A percentile compares a stretch with the other conserved stretches of the same genome.
Conservation (phyloP, 1,140 invertebrate species). For the Muscidifurax raptorellus region DNA sequence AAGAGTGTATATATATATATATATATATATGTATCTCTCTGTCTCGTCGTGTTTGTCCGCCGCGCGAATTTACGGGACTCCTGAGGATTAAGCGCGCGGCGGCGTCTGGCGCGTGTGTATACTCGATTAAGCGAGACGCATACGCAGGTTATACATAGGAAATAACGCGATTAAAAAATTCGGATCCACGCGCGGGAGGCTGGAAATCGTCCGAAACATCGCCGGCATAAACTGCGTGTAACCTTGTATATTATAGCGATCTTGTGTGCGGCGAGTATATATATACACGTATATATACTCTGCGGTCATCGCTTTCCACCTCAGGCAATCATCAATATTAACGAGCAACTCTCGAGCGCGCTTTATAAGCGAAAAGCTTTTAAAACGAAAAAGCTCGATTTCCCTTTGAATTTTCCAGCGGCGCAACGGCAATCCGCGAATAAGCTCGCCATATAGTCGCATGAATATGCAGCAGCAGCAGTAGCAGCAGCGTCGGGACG, state of each 20-base stretch:
- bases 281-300: no score
- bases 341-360: background rate
- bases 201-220: no score
- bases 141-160: background rate
- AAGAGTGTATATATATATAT: no score
- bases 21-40: no score
- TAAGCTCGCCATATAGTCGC: background rate
- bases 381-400: constrained; percentile 1
- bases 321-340: constrained; percentile 1
- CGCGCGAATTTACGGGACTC: background rate
- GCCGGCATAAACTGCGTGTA: no score
- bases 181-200: no score
- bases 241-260: background rate
- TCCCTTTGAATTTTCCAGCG: background rate
- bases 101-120: no score
- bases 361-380: background rate
- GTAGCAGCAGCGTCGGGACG: no score
- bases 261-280: no score
- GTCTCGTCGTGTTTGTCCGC: background rate
- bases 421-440: background rate
- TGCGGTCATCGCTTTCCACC: background rate
- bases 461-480: background rate
- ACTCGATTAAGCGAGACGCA: background rate
- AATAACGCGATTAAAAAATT: background rate
- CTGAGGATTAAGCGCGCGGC: background rate